Evolutionary conservation across 2,797 vertebrate genomes (phyloP), one percentile per base, ranked within the genome.

Genomic region (Nannoperca obscura): DNA sequence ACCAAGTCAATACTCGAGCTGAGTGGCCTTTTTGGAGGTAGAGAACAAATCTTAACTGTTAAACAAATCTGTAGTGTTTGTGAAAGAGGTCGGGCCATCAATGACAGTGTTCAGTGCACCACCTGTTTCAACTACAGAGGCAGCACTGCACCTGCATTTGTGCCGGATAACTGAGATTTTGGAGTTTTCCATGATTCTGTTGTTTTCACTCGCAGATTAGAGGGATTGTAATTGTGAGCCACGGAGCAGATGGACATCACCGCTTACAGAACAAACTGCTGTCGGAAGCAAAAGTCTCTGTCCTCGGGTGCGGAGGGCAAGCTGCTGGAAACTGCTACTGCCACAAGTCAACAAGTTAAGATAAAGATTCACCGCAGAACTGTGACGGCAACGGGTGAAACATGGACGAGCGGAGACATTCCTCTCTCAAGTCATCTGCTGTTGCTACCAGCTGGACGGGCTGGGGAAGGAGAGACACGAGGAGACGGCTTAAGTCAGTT

Each of bases 321-420:
- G 54, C 32, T 55, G 72, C 53, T 68, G 64, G 46, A 71, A 61
- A 63, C 9, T 19, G 53, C 42, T 14, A 34, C 58, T 40, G 53
- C 63, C 27, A 36, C 34, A 8, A 36, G 59, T 75, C 70, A 40
- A 38, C 27, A 77, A 52, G 55, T 57, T 27, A 34, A 42, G 20
- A 49, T 47, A 59, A 12, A 38, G 52, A 46, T 38, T 47, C 14
- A 22, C n/a, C 15, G 14, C 47, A 7, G 46, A 53, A 19, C 11
- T 6, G 38, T n/a, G 34, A 53, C n/a, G 55, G 54, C 42, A 55
- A 46, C 14, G 30, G 65, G 64, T 54, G 38, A 53, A 53, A 49
- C 55, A 13, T n/a, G 27, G 19, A 70, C 10, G 0, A 54, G 61
- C 44, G 2, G 15, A 61, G 40, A 40, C 24, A 10, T 20, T 54